These are phyloP conservation scores for Agelastica alni DNA, from an alignment of 2,888 invertebrate species.

Conservation along the genomic window DNA sequence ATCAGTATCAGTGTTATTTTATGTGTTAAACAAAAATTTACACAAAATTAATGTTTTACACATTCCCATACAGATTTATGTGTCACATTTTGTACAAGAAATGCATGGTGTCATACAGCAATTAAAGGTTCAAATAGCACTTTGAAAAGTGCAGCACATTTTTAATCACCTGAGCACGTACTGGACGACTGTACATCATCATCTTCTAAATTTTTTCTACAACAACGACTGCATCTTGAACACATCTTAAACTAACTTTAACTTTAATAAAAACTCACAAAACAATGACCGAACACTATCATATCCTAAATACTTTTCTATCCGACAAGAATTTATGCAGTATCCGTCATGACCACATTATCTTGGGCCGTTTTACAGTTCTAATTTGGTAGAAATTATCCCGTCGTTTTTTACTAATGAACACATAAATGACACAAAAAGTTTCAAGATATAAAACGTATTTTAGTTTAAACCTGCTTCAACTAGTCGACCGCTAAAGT, in stretches of 20 bases:
- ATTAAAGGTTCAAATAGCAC: too few species aligned
- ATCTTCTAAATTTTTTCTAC: slow-evolving; percentile 52
- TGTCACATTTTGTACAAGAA: too few species aligned
- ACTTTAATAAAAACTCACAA: neutral
- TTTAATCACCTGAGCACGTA: slow-evolving; percentile 55
- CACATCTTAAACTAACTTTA: slow-evolving; percentile 45
- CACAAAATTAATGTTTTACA: too few species aligned
- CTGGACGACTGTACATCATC: slow-evolving; percentile 51
- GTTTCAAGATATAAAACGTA: too few species aligned
- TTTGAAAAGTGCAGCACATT: too few species aligned
- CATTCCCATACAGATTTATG: too few species aligned
- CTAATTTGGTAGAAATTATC: slow-evolving; percentile 5
- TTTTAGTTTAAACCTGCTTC: too few species aligned
- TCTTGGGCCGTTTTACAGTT: slow-evolving; percentile 3
- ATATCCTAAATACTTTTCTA: neutral
- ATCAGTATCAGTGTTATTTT: too few species aligned
- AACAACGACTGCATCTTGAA: slow-evolving; percentile 55
- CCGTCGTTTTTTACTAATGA: neutral
- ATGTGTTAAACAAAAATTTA: too few species aligned
- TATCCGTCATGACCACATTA: slow-evolving; percentile 15
- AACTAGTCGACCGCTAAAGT: too few species aligned
- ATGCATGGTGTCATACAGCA: too few species aligned
- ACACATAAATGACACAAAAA: too few species aligned
- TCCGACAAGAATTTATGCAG: neutral
- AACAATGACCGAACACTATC: neutral